Percentiles rank a stretch among this genome's conserved stretches.
Evolutionary conservation across 2,888 invertebrate species (phyloP).

Genomic region (Dyspetes luteomarginatus): DNA sequence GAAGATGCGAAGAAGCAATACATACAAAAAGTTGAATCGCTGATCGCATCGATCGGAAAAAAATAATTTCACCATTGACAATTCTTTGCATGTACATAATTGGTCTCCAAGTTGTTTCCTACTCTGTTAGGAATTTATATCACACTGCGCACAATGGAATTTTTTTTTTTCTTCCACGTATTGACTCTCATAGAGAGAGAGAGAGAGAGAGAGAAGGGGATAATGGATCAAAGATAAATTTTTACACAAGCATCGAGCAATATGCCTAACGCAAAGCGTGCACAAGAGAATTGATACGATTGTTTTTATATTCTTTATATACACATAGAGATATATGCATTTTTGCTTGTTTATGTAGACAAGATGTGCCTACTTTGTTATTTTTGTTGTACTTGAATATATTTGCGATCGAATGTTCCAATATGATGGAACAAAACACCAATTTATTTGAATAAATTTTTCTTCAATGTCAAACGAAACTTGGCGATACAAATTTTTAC

Average conservation of each 20-base stretch:
- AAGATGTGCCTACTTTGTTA: slow-evolving; percentile 17
- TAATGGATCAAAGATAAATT: background rate
- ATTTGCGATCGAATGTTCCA: background rate
- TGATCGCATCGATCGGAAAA: slow-evolving; percentile 84
- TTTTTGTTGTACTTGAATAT: slow-evolving; percentile 21
- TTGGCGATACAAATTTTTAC: too few relatives aligned
- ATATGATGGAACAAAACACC: background rate
- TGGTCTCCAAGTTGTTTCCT: slow-evolving; percentile 3
- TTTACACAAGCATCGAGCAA: background rate
- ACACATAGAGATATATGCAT: background rate
- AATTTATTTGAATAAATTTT: slow-evolving; percentile 15
- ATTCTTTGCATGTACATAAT: background rate
- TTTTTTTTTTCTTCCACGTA: background rate
- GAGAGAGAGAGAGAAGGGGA: background rate
- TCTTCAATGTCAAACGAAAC: too few relatives aligned
- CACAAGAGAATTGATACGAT: slow-evolving; percentile 16
- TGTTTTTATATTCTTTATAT: slow-evolving; percentile 12
- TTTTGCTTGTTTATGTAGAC: background rate
- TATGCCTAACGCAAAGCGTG: slow-evolving; percentile 7
- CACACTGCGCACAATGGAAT: slow-evolving; percentile 56
- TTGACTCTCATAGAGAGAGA: background rate
- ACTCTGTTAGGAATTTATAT: slow-evolving; percentile 5
- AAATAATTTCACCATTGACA: slow-evolving; percentile 69
- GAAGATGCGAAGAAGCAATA: slow-evolving; percentile 94
- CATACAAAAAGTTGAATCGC: slow-evolving; percentile 89